Evolutionary conservation across 2,113 vertebrate species (phyloP).

Genomic region (Boleophthalmus pectinirostris): DNA sequence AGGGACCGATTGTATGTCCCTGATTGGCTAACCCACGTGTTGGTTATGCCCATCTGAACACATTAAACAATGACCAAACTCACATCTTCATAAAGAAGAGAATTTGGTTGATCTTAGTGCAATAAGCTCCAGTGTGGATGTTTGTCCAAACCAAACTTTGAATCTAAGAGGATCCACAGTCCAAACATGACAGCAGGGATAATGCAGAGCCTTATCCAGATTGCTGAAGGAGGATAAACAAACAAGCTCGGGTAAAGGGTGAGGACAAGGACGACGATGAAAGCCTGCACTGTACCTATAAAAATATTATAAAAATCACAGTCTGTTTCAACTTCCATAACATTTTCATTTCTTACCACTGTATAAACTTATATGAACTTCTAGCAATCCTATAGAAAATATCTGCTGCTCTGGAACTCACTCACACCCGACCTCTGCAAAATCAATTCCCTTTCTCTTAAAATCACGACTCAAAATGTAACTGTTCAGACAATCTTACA

Average conservation of each 20-base stretch:
- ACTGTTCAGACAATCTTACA: too few relatives aligned
- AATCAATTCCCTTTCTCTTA: too few relatives aligned
- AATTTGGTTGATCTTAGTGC: conserved; percentile 5
- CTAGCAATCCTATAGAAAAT: background rate
- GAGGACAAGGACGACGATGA: background rate
- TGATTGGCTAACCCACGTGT: too few relatives aligned
- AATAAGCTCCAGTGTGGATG: background rate
- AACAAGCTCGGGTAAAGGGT: background rate
- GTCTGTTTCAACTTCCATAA: background rate
- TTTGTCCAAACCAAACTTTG: background rate
- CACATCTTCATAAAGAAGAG: too few relatives aligned
- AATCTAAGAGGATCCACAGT: conserved; percentile 19
- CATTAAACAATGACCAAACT: too few relatives aligned
- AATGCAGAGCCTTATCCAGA: background rate
- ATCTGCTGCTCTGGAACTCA: too few relatives aligned
- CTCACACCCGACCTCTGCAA: too few relatives aligned
- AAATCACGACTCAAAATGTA: too few relatives aligned
- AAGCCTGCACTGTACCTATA: background rate
- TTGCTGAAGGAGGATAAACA: background rate
- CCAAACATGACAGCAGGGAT: background rate
- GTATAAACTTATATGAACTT: background rate
- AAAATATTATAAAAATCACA: background rate
- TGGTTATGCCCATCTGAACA: too few relatives aligned
- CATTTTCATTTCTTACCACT: background rate
- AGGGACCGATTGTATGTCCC: too few relatives aligned